These are phyloP conservation scores for Amblyopsis rosae DNA, from an alignment of 2,113 vertebrate genomes.

Conservation along the genomic window DNA sequence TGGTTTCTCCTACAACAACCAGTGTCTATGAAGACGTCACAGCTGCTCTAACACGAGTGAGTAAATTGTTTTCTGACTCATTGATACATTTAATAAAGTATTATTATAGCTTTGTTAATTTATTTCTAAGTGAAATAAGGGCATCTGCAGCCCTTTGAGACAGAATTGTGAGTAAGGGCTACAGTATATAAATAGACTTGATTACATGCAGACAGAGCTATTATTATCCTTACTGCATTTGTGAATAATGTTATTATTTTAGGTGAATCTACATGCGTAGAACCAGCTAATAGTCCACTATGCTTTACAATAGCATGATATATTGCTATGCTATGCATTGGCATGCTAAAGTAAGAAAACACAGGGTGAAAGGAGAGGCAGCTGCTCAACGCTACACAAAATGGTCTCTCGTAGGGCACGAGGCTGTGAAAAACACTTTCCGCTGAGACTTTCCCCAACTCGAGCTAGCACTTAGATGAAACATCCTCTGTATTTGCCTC, in stretches of 20 bases:
- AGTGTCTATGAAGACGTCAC: slow-evolving; percentile 39
- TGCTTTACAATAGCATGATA: not conserved
- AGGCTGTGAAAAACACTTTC: slow-evolving; percentile 38
- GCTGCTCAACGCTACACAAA: slow-evolving; percentile 49
- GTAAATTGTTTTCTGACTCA: slow-evolving; percentile 21
- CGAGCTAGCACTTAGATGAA: slow-evolving; percentile 26
- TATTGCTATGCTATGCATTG: not conserved
- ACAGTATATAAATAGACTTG: too few relatives aligned
- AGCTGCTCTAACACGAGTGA: slow-evolving; percentile 58
- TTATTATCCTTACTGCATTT: not conserved
- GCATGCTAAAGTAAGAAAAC: slow-evolving; percentile 14
- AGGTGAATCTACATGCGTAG: too few relatives aligned
- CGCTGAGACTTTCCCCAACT: slow-evolving; percentile 23
- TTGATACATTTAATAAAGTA: not conserved
- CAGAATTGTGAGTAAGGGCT: too few relatives aligned
- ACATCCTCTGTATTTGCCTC: slow-evolving; percentile 38
- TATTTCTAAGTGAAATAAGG: too few relatives aligned
- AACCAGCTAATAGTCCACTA: not conserved
- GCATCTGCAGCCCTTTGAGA: too few relatives aligned
- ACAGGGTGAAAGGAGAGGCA: slow-evolving; percentile 43
- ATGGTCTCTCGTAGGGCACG: slow-evolving; percentile 47
- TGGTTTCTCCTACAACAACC: slow-evolving; percentile 52
- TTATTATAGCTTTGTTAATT: too few relatives aligned
- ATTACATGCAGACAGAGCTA: not conserved
- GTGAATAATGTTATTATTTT: not conserved